Percentiles rank a stretch among this genome's conserved stretches.
Evolutionary conservation across 2,797 vertebrate genomes (phyloP).

Genomic region (Pseudopleuronectes americanus): DNA sequence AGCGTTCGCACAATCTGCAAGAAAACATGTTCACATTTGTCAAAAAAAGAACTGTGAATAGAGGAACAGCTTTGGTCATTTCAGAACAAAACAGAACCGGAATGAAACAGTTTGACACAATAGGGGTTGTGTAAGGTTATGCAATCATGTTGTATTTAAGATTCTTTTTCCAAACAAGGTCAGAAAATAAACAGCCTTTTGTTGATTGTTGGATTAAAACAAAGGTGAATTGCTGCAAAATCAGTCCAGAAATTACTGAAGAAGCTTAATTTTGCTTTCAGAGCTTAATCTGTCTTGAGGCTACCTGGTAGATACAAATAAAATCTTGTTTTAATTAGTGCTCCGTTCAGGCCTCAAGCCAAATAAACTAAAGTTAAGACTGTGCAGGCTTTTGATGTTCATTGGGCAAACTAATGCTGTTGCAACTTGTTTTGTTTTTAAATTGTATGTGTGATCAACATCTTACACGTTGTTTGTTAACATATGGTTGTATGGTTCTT

Average conservation of each 20-base stretch:
- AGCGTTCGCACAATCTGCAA: conserved; percentile 93
- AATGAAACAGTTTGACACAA: background rate
- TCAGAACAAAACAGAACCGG: background rate
- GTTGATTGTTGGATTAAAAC: background rate
- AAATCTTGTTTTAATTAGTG: conserved; percentile 31
- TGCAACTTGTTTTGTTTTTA: too few relatives aligned
- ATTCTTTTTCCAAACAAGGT: background rate
- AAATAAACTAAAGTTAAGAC: conserved; percentile 22
- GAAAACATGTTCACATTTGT: background rate
- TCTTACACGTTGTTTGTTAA: too few relatives aligned
- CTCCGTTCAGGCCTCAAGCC: conserved; percentile 15
- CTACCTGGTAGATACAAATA: conserved; percentile 10
- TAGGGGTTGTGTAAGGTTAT: background rate
- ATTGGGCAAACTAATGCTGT: background rate
- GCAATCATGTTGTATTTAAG: background rate
- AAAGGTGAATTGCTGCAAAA: background rate
- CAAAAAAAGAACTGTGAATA: background rate
- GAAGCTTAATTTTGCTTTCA: conserved; percentile 3
- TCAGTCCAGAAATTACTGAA: background rate
- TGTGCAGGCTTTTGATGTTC: background rate
- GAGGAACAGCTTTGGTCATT: background rate
- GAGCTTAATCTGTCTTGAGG: conserved; percentile 3
- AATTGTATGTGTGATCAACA: too few relatives aligned
- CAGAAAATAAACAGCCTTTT: background rate
- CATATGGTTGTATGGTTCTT: too few relatives aligned